These are phyloP conservation scores for Drosophila tsacasi DNA, from an alignment of 1,140 invertebrate genomes.

Conservation along the genomic window DNA sequence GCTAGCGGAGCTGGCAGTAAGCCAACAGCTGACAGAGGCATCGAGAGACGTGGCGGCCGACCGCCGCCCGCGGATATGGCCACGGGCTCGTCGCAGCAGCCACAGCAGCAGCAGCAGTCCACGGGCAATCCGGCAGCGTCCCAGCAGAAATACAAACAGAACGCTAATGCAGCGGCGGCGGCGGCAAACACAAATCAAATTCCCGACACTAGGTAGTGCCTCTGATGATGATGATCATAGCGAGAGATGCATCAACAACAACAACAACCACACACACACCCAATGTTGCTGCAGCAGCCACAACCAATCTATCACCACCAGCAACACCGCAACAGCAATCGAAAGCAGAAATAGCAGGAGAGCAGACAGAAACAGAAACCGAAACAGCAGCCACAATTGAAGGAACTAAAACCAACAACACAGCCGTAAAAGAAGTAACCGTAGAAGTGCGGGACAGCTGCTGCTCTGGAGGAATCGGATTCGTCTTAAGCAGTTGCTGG, in stretches of 20 bases:
- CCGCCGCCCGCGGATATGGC: slow-evolving; percentile 70
- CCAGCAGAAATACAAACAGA: slow-evolving; percentile 79
- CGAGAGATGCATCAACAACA: slow-evolving; percentile 42
- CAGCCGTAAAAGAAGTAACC: slow-evolving; percentile 63
- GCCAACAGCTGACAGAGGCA: slow-evolving; percentile 79
- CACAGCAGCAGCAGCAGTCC: slow-evolving; percentile 66
- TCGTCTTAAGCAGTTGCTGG: slow-evolving; percentile 58
- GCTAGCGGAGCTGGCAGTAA: slow-evolving; percentile 62
- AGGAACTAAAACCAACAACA: slow-evolving; percentile 43
- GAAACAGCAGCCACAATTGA: slow-evolving; percentile 44
- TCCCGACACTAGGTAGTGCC: slow-evolving; percentile 85
- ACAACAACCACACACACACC: slow-evolving; percentile 34
- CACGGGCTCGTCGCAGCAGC: slow-evolving; percentile 68
- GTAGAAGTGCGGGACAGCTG: slow-evolving; percentile 40
- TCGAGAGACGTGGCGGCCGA: slow-evolving; percentile 74
- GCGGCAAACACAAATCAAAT: slow-evolving; percentile 84
- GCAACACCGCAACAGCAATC: slow-evolving; percentile 44
- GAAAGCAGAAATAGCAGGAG: slow-evolving; percentile 25
- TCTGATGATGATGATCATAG: slow-evolving; percentile 52
- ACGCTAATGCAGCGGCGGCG: slow-evolving; percentile 61
- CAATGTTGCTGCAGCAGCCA: slow-evolving; percentile 67
- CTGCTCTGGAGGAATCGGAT: slow-evolving; percentile 48
- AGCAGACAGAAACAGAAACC: slow-evolving; percentile 14
- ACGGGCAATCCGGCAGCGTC: slow-evolving; percentile 41
- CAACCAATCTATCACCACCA: slow-evolving; percentile 59